Evolutionary conservation across 2,113 vertebrate genomes (phyloP), one percentile per base, ranked within the genome.

Genomic region (Eudyptes chrysolophus): DNA sequence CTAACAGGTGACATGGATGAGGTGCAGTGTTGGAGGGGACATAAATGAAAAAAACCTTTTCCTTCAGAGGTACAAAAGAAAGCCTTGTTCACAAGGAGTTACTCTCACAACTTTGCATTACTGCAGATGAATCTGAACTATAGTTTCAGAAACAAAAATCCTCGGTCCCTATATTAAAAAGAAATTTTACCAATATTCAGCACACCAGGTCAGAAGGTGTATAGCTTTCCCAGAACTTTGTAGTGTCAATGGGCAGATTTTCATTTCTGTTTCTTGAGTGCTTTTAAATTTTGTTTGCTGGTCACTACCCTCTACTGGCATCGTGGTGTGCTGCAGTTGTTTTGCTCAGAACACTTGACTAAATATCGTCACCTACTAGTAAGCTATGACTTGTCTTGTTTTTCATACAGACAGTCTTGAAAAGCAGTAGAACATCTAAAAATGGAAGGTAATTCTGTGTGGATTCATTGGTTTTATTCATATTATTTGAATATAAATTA

Each of bases 241-340:
- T 25, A n/a, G 13, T 40, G 57, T 42, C 54, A 27, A 7, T 10
- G 19, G 13, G 13, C 27, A 90, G 34, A n/a, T 46, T 27, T 84
- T 61, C 4, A 32, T 82, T 52, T 52, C 76, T 74, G 6, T 21
- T 85, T 65, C 68, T 42, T 18, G 29, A 51, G 27, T 10, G 34
- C 16, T 82, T 84, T 61, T 18, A 70, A n/a, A 32, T 74, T 89
- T 91, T 30, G 11, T 79, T 71, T 87, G 87, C 92, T 95, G 58
- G 54, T 94, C 81, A 66, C 81, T 66, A 57, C 87, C 94, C 92
- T 96, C 93, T 94, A 7, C 82, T 88, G 93, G 87, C 81, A 55
- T 17, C 25, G 1, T 11, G n/a, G 14, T 48, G 71, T 69, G 89
- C 61, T 95, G 84, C 81, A 76, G 30, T 18, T 86, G 29, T 80